Conservation (phyloP, 2,888 invertebrate genomes). For the Cryptocephalus moraei region DNA sequence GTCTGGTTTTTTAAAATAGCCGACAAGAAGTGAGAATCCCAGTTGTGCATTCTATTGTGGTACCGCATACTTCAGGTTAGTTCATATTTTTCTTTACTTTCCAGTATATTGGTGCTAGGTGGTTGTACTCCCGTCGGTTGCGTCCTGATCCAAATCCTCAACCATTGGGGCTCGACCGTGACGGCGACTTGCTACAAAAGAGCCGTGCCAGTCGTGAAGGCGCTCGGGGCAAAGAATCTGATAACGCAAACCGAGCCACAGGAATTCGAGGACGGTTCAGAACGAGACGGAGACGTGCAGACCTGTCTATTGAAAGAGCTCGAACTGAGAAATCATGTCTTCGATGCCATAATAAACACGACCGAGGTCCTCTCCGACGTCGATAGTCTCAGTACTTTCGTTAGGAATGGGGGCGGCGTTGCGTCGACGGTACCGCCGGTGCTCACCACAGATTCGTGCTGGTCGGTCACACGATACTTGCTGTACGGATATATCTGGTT, state of each 20-base stretch:
- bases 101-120: conserved; percentile 45
- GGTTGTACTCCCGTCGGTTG: conserved; percentile 50
- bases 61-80: too few relatives aligned
- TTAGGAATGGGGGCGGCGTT: conserved; percentile 22
- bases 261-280: too few relatives aligned
- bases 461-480: conserved; percentile 39
- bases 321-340: conserved; percentile 24
- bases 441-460: conserved; percentile 43
- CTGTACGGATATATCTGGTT: conserved; percentile 39
- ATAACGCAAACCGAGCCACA: too few relatives aligned
- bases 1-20: too few relatives aligned
- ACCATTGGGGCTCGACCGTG: conserved; percentile 46
- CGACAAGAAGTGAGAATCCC: background rate
- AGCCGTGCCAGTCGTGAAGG: conserved; percentile 45
- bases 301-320: conserved; percentile 22
- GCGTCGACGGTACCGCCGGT: conserved; percentile 42
- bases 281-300: too few relatives aligned
- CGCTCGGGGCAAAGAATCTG: conserved; percentile 37
- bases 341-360: conserved; percentile 32
- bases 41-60: background rate
- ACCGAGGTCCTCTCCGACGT: conserved; percentile 20
- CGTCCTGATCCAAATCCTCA: conserved; percentile 47
- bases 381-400: conserved; percentile 21
- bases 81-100: conserved; percentile 1
- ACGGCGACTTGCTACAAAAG: conserved; percentile 43